Conservation (phyloP, 2,113 vertebrate genomes). For the Fulica atra region DNA sequence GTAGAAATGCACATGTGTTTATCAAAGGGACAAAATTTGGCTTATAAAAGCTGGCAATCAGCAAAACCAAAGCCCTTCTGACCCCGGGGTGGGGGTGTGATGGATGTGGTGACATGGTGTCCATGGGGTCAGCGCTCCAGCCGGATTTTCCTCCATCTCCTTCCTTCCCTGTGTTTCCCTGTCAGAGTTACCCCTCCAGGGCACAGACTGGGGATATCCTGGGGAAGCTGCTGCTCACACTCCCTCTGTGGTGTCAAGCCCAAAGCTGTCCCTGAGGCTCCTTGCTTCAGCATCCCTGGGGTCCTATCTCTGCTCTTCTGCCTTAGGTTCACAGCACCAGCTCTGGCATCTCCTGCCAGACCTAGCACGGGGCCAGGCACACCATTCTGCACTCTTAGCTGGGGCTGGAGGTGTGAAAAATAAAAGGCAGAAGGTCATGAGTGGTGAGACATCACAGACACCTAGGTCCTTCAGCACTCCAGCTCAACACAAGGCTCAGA, state of each 20-base stretch:
- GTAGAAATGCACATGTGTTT: background rate
- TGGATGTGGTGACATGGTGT: fast-evolving
- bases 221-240: too few relatives aligned
- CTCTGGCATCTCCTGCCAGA: background rate
- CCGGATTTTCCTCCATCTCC: background rate
- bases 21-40: background rate
- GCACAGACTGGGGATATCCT: background rate
- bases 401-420: background rate
- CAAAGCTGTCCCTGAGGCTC: background rate
- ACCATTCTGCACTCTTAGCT: background rate
- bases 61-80: background rate
- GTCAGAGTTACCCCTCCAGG: background rate
- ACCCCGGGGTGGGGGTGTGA: background rate
- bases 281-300: background rate
- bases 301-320: background rate
- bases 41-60: background rate
- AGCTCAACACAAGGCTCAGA: background rate
- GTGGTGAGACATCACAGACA: background rate
- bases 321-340: background rate
- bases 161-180: background rate
- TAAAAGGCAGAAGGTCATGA: background rate
- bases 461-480: background rate
- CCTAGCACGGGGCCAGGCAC: background rate
- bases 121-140: background rate
- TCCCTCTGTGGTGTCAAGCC: too few relatives aligned